Evolutionary conservation across 2,113 vertebrate genomes (phyloP), one percentile per base, ranked within the genome.

Genomic region (Gorsachius goisagi): DNA sequence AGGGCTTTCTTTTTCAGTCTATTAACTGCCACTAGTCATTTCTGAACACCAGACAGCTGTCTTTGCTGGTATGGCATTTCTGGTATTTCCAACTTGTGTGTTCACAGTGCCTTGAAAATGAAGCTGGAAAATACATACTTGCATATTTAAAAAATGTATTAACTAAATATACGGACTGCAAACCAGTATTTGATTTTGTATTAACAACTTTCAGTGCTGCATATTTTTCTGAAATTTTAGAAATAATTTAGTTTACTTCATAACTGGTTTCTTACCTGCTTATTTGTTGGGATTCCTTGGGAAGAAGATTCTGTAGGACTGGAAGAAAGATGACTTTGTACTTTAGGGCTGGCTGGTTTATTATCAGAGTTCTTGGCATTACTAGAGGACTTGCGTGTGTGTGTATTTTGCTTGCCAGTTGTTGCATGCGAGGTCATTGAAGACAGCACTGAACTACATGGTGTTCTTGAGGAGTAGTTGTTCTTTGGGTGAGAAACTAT

Each of bases 401-500:
- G 97, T 1, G 12, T 35, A 16, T 96, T 97, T 94, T 98, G 98
- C 73, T 95, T 98, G 59, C 97, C 94, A 26, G 89, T 23, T 53
- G 94, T 88, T n/a, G 82, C 33, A 6, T 97, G 97, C 0, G 93
- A 58, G 16, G 85, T 96, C 52, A 97, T 37, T 92, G 98, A 96
- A 49, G 97, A 97, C 84, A 98, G 95, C 74, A 97, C 68, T 39
- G 93, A 90, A 85, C 83, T 97, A 94, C 98, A 97, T 11, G 98
- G 97, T 41, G 98, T 75, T 93, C 98, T 97, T 58, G 97, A 97
- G 91, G 98, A 98, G 49, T 98, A 98, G 95, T 88, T 98, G 93
- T 98, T 98, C 97, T 98, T 98, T 97, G 98, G 98, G 52, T 98
- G 98, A 72, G 98, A 98, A 96, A 98, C 98, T 98, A 80, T 50